A percentile compares a stretch with the other conserved stretches of the same genome.
Evolutionary conservation across 2,113 vertebrate genomes (phyloP).

Genomic region (Lamprologus speciosus): DNA sequence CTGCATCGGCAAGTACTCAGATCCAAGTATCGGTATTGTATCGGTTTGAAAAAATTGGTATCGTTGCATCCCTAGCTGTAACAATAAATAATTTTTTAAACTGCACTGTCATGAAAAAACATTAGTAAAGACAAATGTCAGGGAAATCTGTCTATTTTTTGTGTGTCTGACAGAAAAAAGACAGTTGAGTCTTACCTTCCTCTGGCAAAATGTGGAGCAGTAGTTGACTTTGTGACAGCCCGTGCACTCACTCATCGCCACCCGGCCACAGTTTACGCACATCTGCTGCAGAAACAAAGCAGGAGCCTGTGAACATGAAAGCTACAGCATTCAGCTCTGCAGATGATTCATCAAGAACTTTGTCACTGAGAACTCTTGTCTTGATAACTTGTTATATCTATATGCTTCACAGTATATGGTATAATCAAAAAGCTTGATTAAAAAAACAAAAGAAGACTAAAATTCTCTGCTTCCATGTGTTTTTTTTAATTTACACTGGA

Average conservation of each 20-base stretch:
- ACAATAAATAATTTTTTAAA: background rate
- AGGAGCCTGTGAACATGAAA: background rate
- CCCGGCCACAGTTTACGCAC: slow-evolving; percentile 91
- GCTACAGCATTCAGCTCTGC: background rate
- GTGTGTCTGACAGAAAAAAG: background rate
- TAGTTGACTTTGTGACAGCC: slow-evolving; percentile 98
- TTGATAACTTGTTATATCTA: background rate
- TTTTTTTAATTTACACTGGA: background rate
- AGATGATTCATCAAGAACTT: background rate
- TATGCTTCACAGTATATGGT: background rate
- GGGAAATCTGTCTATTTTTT: background rate
- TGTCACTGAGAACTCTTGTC: background rate
- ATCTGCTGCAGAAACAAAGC: slow-evolving; percentile 75
- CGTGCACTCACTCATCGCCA: slow-evolving; percentile 88
- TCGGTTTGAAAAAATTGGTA: no score
- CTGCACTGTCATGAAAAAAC: background rate
- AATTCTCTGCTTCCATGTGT: background rate
- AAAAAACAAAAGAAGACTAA: background rate
- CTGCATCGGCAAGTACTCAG: no score
- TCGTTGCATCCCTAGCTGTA: no score
- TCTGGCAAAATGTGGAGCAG: slow-evolving; percentile 95
- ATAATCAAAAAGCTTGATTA: background rate
- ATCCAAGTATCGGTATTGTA: no score
- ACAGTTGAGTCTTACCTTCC: slow-evolving; percentile 75
- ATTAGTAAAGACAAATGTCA: background rate